A percentile compares a stretch with the other conserved stretches of the same genome.
phyloP scores from a whole-genome alignment of 2,113 vertebrate species.

The Azemiops feae region DNA sequence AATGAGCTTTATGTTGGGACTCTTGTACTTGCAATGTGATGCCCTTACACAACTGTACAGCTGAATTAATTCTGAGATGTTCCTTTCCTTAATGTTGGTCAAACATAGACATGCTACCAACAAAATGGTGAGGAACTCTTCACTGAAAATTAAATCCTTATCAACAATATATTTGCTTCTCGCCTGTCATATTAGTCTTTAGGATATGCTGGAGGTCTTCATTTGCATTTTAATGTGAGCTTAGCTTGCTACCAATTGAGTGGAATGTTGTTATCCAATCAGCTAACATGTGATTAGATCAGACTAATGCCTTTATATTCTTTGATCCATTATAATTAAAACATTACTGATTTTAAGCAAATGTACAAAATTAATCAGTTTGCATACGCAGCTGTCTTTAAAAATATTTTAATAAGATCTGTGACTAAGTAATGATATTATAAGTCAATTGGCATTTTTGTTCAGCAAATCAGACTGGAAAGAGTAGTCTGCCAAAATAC shows the following conservation, averaged over 20 bases:
- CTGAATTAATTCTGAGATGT: conserved; percentile 57
- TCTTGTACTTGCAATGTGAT: conserved; percentile 45
- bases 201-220: conserved; percentile 47
- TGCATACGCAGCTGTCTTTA: conserved; percentile 46
- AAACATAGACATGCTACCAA: conserved; percentile 31
- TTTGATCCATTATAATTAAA: conserved; percentile 63
- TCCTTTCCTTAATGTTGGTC: conserved; percentile 40
- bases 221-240: conserved; percentile 56
- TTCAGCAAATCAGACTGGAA: conserved; percentile 26
- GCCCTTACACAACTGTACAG: conserved; percentile 50
- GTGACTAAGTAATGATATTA: conserved; percentile 40
- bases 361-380: conserved; percentile 61
- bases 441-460: conserved; percentile 21
- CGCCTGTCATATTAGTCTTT: conserved; percentile 54
- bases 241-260: conserved; percentile 59
- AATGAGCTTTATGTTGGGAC: conserved; percentile 29
- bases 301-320: conserved; percentile 55
- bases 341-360: conserved; percentile 61
- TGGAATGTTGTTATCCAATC: conserved; percentile 58
- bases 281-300: conserved; percentile 43
- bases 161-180: conserved; percentile 60
- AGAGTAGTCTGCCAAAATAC: not conserved
- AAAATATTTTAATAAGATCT: conserved; percentile 54
- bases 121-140: conserved; percentile 58
- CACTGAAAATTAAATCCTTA: conserved; percentile 59